Base-by-base conservation (phyloP, 30 jellyfish, hydroid and myxozoan species). In the Catostylus mosaicus region DNA sequence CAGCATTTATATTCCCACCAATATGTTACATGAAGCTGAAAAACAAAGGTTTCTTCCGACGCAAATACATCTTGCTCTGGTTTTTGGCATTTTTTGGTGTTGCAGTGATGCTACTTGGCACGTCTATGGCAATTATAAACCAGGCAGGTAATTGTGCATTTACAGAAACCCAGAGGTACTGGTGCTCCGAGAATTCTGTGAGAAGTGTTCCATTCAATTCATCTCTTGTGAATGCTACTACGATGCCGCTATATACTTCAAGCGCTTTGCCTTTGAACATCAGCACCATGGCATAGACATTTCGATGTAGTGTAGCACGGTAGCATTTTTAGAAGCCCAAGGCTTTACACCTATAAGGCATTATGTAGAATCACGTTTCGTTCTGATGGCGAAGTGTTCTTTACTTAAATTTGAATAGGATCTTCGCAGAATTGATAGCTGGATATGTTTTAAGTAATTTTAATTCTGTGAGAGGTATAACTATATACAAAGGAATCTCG, bases 1-100 rank as follows among this genome's bases (percentile, higher is more conserved):
- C 80, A 86, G 96, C 77, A 19, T 86, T 86, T 72, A 75, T 86
- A 14, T 86, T 86, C 67, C 96, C 96, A 20, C 89, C 96, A 2
- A 71, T 86, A 32, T 86, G 96, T 86, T 86, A 74, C 82, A 86
- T 86, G 90, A 86, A 86, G 63, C 84, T 86, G 38, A 79, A 73
- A 27, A 45, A 51, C 68, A 47, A 74, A 43, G 96, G 96, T 2
- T 86, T 62, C 78, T 64, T 86, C 80, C 38, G 88, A 27, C 61
- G 96, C 47, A 33, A 67, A 52, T 57, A 76, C 79, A 63, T 86
- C 20, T 66, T 27, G 5, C 73, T 57, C 14, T 86, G 88, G 85
- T 61, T 75, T 19, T 75, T 86, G 67, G 69, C 69, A 6, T 27
- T 86, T 10, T 86, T 86, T 66, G 96, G 96, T 32, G 36, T 86